Percentiles rank a stretch among this genome's conserved stretches.
These are phyloP conservation scores for Meiosimyza decipiens DNA, from an alignment of 2,888 invertebrate genomes.

Conservation along the genomic window DNA sequence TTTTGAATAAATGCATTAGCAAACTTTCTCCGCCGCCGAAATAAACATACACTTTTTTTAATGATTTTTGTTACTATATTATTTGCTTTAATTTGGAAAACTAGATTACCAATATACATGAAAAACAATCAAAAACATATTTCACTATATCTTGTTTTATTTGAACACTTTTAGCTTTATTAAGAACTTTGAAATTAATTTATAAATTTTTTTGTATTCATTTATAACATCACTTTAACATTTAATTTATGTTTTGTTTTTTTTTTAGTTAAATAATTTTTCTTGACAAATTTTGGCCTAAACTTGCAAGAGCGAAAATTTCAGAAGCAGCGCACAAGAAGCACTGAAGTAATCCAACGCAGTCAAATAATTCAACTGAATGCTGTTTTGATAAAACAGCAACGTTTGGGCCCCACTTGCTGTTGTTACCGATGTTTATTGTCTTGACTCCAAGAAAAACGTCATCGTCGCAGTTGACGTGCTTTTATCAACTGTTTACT, in stretches of 20 bases:
- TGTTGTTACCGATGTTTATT: not conserved
- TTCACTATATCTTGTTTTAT: not conserved
- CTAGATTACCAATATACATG: not conserved
- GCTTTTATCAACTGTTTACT: too few species aligned
- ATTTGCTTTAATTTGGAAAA: conserved; percentile 7
- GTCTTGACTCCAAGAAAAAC: not conserved
- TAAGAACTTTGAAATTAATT: not conserved
- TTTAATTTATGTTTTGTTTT: too few species aligned
- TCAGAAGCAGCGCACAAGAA: conserved; percentile 9
- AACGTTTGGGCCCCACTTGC: conserved; percentile 26
- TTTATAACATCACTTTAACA: too few species aligned
- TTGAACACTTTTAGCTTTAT: not conserved
- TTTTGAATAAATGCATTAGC: conserved; percentile 23
- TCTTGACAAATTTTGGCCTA: not conserved
- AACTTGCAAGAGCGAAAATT: not conserved
- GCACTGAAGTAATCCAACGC: conserved; percentile 31
- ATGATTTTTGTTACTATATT: not conserved
- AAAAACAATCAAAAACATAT: not conserved
- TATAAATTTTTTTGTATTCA: not conserved
- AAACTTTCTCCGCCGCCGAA: conserved; percentile 28
- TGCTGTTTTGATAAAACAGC: conserved; percentile 9
- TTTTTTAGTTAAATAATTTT: not conserved
- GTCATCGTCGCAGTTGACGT: too few species aligned
- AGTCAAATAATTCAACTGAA: conserved; percentile 36
- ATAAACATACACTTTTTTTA: not conserved